These are phyloP conservation scores for Heliconius cydno DNA, from an alignment of 2,888 invertebrate species.

Conservation along the genomic window DNA sequence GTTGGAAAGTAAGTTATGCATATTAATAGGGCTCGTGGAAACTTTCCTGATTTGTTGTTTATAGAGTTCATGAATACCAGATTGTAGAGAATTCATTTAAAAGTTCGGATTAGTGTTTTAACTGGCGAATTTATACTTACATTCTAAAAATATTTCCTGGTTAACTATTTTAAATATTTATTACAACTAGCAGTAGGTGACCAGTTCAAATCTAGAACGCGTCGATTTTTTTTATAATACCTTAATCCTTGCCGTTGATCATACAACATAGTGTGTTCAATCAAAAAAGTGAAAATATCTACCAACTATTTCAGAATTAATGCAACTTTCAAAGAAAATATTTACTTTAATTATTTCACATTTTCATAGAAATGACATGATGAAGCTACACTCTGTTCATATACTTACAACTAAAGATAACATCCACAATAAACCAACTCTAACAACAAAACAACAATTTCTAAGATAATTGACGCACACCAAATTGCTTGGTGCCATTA, in stretches of 20 bases:
- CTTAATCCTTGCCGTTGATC: background rate
- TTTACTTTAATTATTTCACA: no score
- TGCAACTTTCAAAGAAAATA: background rate
- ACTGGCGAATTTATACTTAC: background rate
- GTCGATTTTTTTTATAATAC: background rate
- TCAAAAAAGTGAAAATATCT: background rate
- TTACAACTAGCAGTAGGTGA: background rate
- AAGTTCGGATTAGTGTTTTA: constrained; percentile 1
- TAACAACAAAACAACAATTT: background rate
- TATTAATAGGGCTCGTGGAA: constrained; percentile 26
- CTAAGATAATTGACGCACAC: background rate
- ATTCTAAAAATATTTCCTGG: background rate
- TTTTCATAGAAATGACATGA: no score
- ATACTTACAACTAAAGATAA: no score
- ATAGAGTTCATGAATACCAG: constrained; percentile 7
- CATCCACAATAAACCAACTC: no score
- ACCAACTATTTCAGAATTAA: background rate
- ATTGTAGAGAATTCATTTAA: background rate
- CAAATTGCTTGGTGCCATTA: background rate
- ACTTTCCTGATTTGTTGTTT: constrained; percentile 11
- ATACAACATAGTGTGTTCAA: background rate
- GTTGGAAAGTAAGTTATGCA: constrained; percentile 28
- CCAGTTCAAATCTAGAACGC: background rate
- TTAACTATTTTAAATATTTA: background rate
- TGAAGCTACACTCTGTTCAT: no score